phyloP scores from a whole-genome alignment of 2,113 vertebrate genomes.

The Chionomys nivalis region DNA sequence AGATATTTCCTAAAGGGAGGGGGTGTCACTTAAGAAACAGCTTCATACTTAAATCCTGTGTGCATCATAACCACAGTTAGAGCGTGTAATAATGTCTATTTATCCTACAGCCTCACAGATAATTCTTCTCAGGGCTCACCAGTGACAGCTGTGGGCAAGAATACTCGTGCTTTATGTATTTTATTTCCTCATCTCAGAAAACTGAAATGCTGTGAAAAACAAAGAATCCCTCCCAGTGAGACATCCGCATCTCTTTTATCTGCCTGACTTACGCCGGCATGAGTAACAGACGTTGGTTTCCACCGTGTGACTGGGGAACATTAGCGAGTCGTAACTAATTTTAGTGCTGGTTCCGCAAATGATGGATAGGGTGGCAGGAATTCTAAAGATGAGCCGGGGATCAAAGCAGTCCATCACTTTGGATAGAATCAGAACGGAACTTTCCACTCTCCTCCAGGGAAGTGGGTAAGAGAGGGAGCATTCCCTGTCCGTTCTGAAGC shows the following conservation, averaged over 20 bases:
- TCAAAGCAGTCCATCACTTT: slow-evolving; percentile 67
- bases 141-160: not conserved
- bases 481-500: slow-evolving; percentile 70
- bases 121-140: not conserved
- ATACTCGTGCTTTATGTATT: not conserved
- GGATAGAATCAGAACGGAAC: slow-evolving; percentile 75
- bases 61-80: not conserved
- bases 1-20: not conserved
- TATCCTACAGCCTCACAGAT: not conserved
- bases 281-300: slow-evolving; percentile 62
- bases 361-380: slow-evolving; percentile 48
- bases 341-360: not conserved
- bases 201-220: not conserved
- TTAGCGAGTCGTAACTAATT: slow-evolving; percentile 48
- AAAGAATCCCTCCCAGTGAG: not conserved
- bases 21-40: not conserved
- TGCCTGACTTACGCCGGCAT: slow-evolving; percentile 3
- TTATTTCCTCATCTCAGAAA: not conserved
- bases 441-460: slow-evolving; percentile 62
- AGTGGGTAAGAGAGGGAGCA: slow-evolving; percentile 49
- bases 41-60: not conserved
- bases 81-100: not conserved
- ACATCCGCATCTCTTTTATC: not conserved
- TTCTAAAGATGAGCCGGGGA: slow-evolving; percentile 38
- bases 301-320: slow-evolving; percentile 20